Percentiles rank a stretch among this genome's conserved stretches.
Evolutionary conservation across 2,113 vertebrate genomes (phyloP).

Genomic region (Atractosteus spatula): DNA sequence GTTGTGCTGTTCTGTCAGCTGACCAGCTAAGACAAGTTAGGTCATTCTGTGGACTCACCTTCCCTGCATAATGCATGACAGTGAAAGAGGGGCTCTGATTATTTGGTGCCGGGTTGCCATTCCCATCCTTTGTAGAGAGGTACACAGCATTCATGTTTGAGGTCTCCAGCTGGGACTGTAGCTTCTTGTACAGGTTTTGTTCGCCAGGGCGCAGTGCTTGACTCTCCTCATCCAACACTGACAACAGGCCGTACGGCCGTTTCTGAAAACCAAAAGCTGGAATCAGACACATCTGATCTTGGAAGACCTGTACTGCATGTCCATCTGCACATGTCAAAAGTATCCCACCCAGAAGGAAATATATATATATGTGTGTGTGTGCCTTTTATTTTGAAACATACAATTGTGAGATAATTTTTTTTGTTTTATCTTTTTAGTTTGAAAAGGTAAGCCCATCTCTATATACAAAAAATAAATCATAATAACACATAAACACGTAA

Average conservation of each 20-base stretch:
- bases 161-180: slow-evolving; percentile 79
- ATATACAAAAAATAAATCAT: no score
- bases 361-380: no score
- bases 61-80: slow-evolving; percentile 82
- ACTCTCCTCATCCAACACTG: slow-evolving; percentile 88
- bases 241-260: slow-evolving; percentile 80
- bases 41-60: slow-evolving; percentile 64
- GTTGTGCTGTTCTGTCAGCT: background rate
- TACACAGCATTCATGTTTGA: slow-evolving; percentile 68
- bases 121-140: slow-evolving; percentile 83
- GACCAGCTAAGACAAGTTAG: background rate
- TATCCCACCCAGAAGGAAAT: background rate
- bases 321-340: no score
- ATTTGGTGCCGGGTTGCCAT: slow-evolving; percentile 84
- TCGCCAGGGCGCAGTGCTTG: slow-evolving; percentile 74
- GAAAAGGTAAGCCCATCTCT: no score
- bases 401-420: no score
- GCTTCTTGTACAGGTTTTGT: slow-evolving; percentile 77
- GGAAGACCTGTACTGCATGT: no score
- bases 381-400: no score
- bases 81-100: slow-evolving; percentile 81
- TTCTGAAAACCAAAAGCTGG: slow-evolving; percentile 67
- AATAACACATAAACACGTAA: no score
- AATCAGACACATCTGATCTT: background rate
- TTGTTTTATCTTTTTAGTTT: no score